These are phyloP conservation scores for Numenius phaeopus DNA, from an alignment of 2,797 vertebrate species.

Conservation along the genomic window DNA sequence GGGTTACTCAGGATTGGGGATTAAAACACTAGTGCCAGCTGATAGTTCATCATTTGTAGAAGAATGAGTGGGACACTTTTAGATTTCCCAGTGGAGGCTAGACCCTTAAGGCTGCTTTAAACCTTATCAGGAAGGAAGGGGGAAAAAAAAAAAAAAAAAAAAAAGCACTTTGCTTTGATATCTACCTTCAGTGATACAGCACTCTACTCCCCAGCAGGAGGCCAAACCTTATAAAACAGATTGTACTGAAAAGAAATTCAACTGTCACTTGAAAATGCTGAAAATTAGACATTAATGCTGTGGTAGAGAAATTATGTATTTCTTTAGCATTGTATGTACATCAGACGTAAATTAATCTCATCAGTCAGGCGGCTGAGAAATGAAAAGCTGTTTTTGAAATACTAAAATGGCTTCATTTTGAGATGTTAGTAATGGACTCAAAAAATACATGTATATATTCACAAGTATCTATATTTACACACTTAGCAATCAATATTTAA, in stretches of 20 bases:
- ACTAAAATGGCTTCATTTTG: background rate
- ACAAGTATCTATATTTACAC: accelerated
- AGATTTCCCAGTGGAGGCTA: constrained; percentile 42
- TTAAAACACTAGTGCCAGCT: constrained; percentile 35
- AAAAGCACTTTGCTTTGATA: constrained; percentile 3
- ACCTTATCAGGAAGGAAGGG: background rate
- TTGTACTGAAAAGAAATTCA: background rate
- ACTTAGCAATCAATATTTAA: background rate
- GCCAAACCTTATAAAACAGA: background rate
- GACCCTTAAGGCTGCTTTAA: constrained; percentile 35
- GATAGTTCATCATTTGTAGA: constrained; percentile 42
- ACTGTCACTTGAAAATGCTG: background rate
- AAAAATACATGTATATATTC: background rate
- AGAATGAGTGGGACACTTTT: constrained; percentile 22
- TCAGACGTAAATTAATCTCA: background rate
- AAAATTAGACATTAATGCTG: constrained; percentile 1
- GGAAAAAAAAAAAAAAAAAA: background rate
- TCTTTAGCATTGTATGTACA: background rate
- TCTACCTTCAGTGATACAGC: background rate
- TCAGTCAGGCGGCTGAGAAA: background rate
- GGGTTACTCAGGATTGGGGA: background rate
- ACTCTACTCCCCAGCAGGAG: constrained; percentile 37
- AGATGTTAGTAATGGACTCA: background rate
- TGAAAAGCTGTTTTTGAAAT: background rate
- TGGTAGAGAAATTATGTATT: background rate